Evolutionary conservation across 2,113 vertebrate genomes (phyloP).

Genomic region (Amphiprion ocellaris): DNA sequence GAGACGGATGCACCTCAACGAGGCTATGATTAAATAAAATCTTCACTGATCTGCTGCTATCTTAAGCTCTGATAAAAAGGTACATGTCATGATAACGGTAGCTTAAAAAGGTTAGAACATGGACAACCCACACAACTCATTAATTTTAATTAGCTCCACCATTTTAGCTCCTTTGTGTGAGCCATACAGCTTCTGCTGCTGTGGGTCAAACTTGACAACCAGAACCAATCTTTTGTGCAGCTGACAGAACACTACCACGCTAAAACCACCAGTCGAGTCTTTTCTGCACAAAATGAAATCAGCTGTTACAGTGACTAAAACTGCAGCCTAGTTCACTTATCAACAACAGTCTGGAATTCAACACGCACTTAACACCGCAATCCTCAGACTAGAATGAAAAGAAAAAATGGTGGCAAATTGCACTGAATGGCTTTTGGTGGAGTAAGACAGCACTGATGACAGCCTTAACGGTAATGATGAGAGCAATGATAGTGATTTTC

Average conservation of each 20-base stretch:
- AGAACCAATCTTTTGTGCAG: background rate
- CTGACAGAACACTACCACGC: background rate
- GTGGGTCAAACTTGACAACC: background rate
- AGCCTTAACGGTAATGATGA: constrained; percentile 35
- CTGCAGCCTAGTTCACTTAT: background rate
- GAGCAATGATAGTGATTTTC: constrained; percentile 55
- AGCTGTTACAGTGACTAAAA: constrained; percentile 17
- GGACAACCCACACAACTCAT: constrained; percentile 24
- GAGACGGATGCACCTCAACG: background rate
- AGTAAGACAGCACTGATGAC: constrained; percentile 39
- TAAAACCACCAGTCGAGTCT: background rate
- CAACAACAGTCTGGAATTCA: constrained; percentile 31
- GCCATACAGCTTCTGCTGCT: background rate
- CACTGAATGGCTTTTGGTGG: constrained; percentile 31
- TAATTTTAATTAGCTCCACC: constrained; percentile 22
- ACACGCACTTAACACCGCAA: constrained; percentile 11
- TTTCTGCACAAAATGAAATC: background rate
- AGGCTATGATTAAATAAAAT: background rate
- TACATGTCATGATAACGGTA: constrained; percentile 1
- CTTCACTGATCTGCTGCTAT: constrained; percentile 16
- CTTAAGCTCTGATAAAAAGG: background rate
- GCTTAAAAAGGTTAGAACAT: constrained; percentile 11
- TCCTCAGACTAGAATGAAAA: constrained; percentile 14
- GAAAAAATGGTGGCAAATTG: constrained; percentile 11
- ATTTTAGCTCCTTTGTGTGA: constrained; percentile 6